Percentiles rank a stretch among this genome's conserved stretches.
Conservation (phyloP, 2,888 invertebrate species). For the Himalopsyche anomala region DNA sequence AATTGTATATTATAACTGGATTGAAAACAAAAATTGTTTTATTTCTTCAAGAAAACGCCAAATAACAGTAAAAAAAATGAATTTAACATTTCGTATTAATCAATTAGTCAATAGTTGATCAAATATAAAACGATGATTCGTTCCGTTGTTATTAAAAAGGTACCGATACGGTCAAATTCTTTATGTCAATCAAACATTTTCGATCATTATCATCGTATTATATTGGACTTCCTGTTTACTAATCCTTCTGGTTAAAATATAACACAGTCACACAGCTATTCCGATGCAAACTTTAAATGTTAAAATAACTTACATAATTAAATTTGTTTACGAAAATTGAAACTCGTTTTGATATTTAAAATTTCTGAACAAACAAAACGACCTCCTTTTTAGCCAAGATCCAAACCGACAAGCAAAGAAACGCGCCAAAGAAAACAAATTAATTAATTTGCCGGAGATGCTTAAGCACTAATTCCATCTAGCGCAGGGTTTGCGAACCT, state of each 20-base stretch:
- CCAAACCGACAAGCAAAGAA: slow-evolving; percentile 40
- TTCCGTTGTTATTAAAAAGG: no score
- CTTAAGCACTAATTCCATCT: slow-evolving; percentile 53
- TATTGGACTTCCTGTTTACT: neutral
- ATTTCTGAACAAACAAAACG: slow-evolving; percentile 34
- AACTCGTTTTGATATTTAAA: slow-evolving; percentile 27
- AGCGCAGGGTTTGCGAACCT: slow-evolving; percentile 31
- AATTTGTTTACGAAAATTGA: slow-evolving; percentile 36
- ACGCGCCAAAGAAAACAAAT: slow-evolving; percentile 58
- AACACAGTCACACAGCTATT: neutral
- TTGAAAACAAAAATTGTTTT: no score
- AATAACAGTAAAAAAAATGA: no score
- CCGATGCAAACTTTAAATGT: neutral
- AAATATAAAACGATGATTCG: no score
- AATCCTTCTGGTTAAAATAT: neutral
- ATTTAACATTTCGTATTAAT: no score
- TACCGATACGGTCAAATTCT: no score
- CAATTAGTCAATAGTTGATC: no score
- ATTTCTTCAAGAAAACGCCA: no score
- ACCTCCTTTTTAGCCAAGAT: slow-evolving; percentile 25
- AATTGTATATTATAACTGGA: no score
- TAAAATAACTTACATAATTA: slow-evolving; percentile 31
- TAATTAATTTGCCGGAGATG: slow-evolving; percentile 58
- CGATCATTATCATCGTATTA: neutral
- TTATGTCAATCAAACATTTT: no score